Evolutionary conservation across 1,140 invertebrate species (phyloP).

Genomic region (Lordiphosa clarofinis): DNA sequence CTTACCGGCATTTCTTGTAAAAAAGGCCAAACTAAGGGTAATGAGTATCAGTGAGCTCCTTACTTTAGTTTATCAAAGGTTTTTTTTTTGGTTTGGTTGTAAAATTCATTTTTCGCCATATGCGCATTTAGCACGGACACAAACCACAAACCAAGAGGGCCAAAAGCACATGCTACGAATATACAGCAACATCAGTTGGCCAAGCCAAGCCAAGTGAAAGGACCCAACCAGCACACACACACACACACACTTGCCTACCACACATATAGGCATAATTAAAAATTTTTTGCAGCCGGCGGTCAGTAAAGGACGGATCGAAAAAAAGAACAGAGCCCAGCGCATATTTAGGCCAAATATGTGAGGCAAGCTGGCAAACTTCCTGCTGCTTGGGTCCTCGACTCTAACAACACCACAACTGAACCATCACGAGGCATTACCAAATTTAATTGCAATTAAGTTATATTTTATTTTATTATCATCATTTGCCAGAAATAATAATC

Average conservation of each 20-base stretch:
- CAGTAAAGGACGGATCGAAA: neutral
- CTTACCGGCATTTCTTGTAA: no score
- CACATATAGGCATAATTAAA: slow-evolving; percentile 61
- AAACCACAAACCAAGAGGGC: slow-evolving; percentile 49
- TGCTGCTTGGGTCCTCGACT: neutral
- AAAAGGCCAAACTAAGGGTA: no score
- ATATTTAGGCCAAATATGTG: slow-evolving; percentile 64
- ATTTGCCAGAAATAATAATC: slow-evolving; percentile 43
- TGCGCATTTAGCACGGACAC: slow-evolving; percentile 66
- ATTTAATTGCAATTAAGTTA: slow-evolving; percentile 71
- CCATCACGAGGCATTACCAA: slow-evolving; percentile 41
- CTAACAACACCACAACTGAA: neutral
- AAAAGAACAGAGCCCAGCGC: slow-evolving; percentile 24
- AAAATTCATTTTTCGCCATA: slow-evolving; percentile 74
- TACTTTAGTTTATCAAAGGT: neutral
- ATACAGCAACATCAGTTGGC: slow-evolving; percentile 17
- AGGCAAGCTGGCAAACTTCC: slow-evolving; percentile 15
- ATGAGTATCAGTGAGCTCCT: neutral
- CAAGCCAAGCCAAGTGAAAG: slow-evolving; percentile 53
- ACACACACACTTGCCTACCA: slow-evolving; percentile 2
- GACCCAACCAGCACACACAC: slow-evolving; percentile 25
- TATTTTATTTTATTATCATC: slow-evolving; percentile 51
- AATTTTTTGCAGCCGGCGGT: slow-evolving; percentile 37
- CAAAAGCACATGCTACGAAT: neutral
- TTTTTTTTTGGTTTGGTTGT: slow-evolving; percentile 30